These are phyloP conservation scores for Selenia dentaria DNA, from an alignment of 2,888 invertebrate species.

Conservation along the genomic window DNA sequence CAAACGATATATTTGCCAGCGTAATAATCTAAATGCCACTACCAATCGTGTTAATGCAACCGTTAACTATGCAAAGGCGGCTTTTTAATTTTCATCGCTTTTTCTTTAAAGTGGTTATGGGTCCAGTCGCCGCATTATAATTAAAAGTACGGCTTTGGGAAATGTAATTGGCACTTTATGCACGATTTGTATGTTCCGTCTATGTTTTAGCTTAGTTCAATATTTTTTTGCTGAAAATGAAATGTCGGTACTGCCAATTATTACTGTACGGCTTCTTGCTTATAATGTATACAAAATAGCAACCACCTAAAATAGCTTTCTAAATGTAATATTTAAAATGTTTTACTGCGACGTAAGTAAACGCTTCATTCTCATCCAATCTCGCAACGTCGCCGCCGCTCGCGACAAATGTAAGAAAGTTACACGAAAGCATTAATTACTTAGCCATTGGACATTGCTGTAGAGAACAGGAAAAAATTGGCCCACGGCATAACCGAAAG, in stretches of 20 bases:
- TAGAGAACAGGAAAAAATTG: constrained; percentile 11
- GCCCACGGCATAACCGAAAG: background rate
- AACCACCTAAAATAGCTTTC: no score
- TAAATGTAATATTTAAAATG: no score
- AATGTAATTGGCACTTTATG: constrained; percentile 4
- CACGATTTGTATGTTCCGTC: background rate
- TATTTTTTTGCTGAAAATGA: no score
- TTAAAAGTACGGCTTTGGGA: constrained; percentile 9
- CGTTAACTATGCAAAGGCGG: constrained; percentile 37
- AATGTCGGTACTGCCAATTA: no score
- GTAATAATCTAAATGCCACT: constrained; percentile 38
- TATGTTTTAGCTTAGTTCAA: constrained; percentile 1
- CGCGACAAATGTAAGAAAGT: constrained; percentile 52
- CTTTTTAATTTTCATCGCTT: constrained; percentile 34
- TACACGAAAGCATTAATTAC: constrained; percentile 72
- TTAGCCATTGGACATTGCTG: constrained; percentile 58
- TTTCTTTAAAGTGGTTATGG: constrained; percentile 35
- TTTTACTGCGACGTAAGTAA: no score
- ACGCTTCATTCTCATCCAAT: constrained; percentile 42
- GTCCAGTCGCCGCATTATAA: constrained; percentile 27
- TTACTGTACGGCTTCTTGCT: no score
- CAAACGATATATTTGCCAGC: background rate
- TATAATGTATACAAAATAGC: no score
- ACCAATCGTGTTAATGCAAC: constrained; percentile 37
- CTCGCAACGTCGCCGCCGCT: constrained; percentile 39